These are phyloP conservation scores for Montipora capitata DNA, from an alignment of 92 coral and sea anemone genomes.

Conservation along the genomic window DNA sequence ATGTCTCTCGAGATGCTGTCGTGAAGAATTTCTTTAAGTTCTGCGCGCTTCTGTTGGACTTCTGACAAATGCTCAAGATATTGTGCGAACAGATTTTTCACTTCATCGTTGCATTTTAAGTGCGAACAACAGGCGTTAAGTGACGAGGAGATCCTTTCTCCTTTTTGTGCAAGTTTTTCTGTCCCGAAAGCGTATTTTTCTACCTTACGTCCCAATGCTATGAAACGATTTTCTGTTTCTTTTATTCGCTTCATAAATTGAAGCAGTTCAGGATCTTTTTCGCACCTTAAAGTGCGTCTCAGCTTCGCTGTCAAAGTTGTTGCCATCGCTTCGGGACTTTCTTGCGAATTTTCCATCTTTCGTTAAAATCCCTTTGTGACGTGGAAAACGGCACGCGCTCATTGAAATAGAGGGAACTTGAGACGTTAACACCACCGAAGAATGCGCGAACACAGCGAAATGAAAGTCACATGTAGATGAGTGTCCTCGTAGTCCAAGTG, in stretches of 20 bases:
- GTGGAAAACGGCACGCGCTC: constrained; percentile 6
- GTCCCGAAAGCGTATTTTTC: constrained; percentile 72
- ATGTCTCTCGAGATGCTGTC: constrained; percentile 63
- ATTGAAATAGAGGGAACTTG: too few relatives aligned
- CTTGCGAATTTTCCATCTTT: neutral
- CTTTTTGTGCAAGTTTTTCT: constrained; percentile 73
- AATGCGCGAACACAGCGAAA: too few relatives aligned
- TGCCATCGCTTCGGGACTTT: constrained; percentile 1
- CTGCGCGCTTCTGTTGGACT: constrained; percentile 23
- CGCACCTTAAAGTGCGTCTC: constrained; percentile 12
- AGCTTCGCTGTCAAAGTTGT: constrained; percentile 9
- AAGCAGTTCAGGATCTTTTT: constrained; percentile 22
- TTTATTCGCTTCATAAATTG: constrained; percentile 50
- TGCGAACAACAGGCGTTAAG: constrained; percentile 40
- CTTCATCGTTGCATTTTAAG: neutral
- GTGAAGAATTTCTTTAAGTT: constrained; percentile 17
- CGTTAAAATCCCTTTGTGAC: constrained; percentile 5
- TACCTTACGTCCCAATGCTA: constrained; percentile 56
- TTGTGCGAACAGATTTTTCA: constrained; percentile 20
- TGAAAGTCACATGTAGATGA: too few relatives aligned
- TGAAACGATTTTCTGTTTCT: constrained; percentile 69
- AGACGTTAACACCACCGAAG: too few relatives aligned
- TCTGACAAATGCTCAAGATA: constrained; percentile 25
- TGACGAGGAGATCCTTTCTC: constrained; percentile 68
- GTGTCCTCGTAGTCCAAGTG: too few relatives aligned